These are phyloP conservation scores for Electrophaes corylata DNA, from an alignment of 2,888 invertebrate species.

Conservation along the genomic window DNA sequence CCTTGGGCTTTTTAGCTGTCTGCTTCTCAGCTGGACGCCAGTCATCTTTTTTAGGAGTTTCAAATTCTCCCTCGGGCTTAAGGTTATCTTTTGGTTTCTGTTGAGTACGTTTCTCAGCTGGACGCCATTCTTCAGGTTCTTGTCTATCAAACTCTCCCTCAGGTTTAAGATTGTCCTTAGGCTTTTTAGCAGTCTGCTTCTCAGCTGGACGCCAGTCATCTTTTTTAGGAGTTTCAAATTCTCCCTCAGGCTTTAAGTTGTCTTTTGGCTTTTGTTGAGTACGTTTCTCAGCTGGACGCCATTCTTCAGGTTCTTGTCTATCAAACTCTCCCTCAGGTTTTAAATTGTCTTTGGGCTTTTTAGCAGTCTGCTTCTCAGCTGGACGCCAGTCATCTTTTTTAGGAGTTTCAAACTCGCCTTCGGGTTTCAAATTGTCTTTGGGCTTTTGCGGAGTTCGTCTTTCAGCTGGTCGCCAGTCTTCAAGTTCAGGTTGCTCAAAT, in stretches of 20 bases:
- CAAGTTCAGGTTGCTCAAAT: conserved; percentile 74
- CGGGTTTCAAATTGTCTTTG: conserved; percentile 67
- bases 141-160: background rate
- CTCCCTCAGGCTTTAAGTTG: conserved; percentile 83
- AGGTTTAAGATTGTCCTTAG: conserved; percentile 69
- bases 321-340: conserved; percentile 82
- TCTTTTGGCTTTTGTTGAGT: conserved; percentile 47
- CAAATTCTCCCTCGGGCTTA: conserved; percentile 53
- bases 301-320: conserved; percentile 28
- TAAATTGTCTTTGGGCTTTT: conserved; percentile 79
- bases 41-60: conserved; percentile 55
- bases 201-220: conserved; percentile 64
- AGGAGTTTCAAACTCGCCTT: conserved; percentile 59
- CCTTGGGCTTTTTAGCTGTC: conserved; percentile 57
- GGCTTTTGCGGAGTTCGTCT: conserved; percentile 61
- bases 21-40: conserved; percentile 69
- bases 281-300: conserved; percentile 51
- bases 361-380: conserved; percentile 46
- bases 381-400: conserved; percentile 55
- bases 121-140: conserved; percentile 68
- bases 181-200: conserved; percentile 58
- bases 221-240: background rate
- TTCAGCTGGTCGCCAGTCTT: conserved; percentile 72
- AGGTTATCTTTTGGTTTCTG: conserved; percentile 49
- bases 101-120: conserved; percentile 74